phyloP scores from a whole-genome alignment of 1,140 invertebrate species.

The Ptiloglossa arizonensis region DNA sequence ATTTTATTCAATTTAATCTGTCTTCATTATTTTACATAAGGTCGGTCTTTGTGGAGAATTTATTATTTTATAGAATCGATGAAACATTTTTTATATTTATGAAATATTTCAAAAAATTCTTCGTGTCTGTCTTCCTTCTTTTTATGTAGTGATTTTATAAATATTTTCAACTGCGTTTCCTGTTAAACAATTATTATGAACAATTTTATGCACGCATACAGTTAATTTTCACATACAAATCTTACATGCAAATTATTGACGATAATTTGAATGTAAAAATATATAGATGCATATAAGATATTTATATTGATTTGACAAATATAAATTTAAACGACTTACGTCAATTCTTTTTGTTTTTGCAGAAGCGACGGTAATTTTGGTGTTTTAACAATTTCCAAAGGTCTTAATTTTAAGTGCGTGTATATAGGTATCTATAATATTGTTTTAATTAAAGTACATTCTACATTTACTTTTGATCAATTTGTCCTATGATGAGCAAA shows the following conservation, averaged over 20 bases:
- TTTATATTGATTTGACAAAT: conserved; percentile 4
- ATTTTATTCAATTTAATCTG: conserved; percentile 20
- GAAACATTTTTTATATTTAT: neutral
- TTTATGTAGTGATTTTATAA: neutral
- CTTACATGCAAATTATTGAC: neutral
- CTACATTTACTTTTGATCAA: neutral
- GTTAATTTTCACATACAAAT: neutral
- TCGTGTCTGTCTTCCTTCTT: neutral
- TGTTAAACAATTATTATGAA: conserved; percentile 14
- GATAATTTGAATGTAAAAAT: neutral
- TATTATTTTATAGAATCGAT: neutral
- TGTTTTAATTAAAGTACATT: conserved; percentile 27
- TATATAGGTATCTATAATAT: conserved; percentile 83
- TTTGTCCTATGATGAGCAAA: neutral
- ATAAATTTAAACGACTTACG: conserved; percentile 7
- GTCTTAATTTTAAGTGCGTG: conserved; percentile 81
- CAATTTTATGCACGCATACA: neutral
- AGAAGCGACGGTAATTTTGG: conserved; percentile 78
- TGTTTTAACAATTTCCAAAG: conserved; percentile 77
- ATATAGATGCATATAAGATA: neutral
- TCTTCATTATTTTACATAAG: neutral
- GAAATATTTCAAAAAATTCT: neutral
- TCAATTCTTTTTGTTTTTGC: conserved; percentile 33
- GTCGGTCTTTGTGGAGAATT: neutral
- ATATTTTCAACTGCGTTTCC: conserved; percentile 8